Evolutionary conservation across 2,888 invertebrate genomes (phyloP).

Genomic region (Lymantria dispar): DNA sequence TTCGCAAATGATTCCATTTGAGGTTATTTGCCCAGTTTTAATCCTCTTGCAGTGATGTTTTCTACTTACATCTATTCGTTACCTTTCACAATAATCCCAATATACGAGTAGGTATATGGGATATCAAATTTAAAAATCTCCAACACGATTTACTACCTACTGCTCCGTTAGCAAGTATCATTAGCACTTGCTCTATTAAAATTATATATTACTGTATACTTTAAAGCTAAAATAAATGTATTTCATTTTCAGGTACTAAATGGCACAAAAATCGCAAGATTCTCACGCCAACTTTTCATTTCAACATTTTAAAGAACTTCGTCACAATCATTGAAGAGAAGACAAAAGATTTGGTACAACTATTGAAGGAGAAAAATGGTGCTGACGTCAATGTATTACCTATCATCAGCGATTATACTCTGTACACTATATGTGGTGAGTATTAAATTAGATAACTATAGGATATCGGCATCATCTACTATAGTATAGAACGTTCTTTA

Average conservation of each 20-base stretch:
- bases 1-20: too few relatives aligned
- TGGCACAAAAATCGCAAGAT: conserved; percentile 84
- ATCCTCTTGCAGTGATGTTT: too few relatives aligned
- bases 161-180: too few relatives aligned
- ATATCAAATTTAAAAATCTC: neutral
- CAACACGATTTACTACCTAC: neutral
- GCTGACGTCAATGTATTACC: conserved; percentile 70
- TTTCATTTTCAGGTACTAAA: conserved; percentile 61
- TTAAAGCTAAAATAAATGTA: neutral
- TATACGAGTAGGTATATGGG: too few relatives aligned
- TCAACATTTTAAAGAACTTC: conserved; percentile 80
- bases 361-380: conserved; percentile 37
- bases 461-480: too few relatives aligned
- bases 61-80: too few relatives aligned
- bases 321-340: conserved; percentile 54
- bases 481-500: too few relatives aligned
- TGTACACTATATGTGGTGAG: conserved; percentile 86
- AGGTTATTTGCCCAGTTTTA: too few relatives aligned
- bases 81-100: too few relatives aligned
- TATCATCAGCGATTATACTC: conserved; percentile 79
- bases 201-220: neutral
- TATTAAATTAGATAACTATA: too few relatives aligned
- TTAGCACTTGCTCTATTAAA: too few relatives aligned
- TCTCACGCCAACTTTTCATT: conserved; percentile 85
- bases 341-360: conserved; percentile 45